Evolutionary conservation across 2,888 invertebrate genomes (phyloP).

Genomic region (Phengaris arion): DNA sequence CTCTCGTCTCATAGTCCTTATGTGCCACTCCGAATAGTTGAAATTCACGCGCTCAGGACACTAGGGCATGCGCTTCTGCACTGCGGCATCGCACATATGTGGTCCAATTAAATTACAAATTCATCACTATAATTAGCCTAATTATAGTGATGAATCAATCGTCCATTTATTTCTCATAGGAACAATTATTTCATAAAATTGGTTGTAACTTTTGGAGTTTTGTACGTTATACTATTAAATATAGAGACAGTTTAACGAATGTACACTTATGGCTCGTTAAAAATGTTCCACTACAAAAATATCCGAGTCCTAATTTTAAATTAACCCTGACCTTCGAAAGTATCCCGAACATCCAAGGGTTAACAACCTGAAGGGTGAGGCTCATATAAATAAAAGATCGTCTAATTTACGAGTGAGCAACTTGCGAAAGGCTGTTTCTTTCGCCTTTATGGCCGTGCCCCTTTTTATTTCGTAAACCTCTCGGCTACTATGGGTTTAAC

Average conservation of each 20-base stretch:
- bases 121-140: not conserved
- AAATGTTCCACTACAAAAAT: not conserved
- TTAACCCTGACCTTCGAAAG: conserved; percentile 72
- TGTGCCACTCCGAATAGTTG: conserved; percentile 24
- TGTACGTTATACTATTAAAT: not conserved
- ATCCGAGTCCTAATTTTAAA: conserved; percentile 7
- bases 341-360: conserved; percentile 56
- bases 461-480: conserved; percentile 46
- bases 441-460: conserved; percentile 37
- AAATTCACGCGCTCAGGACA: conserved; percentile 28
- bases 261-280: not conserved
- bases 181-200: not conserved
- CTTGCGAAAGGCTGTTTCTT: conserved; percentile 45
- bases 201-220: not conserved
- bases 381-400: conserved; percentile 72
- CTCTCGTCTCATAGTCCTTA: conserved; percentile 11
- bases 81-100: conserved; percentile 55
- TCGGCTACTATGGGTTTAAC: conserved; percentile 3
- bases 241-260: not conserved
- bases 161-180: not conserved
- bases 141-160: too few relatives aligned
- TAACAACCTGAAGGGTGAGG: conserved; percentile 69
- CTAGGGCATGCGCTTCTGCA: conserved; percentile 61
- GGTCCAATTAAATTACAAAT: not conserved
- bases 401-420: conserved; percentile 56